A percentile compares a stretch with the other conserved stretches of the same genome.
Conservation (phyloP, 2,888 invertebrate species). For the Aleiodes testaceus region DNA sequence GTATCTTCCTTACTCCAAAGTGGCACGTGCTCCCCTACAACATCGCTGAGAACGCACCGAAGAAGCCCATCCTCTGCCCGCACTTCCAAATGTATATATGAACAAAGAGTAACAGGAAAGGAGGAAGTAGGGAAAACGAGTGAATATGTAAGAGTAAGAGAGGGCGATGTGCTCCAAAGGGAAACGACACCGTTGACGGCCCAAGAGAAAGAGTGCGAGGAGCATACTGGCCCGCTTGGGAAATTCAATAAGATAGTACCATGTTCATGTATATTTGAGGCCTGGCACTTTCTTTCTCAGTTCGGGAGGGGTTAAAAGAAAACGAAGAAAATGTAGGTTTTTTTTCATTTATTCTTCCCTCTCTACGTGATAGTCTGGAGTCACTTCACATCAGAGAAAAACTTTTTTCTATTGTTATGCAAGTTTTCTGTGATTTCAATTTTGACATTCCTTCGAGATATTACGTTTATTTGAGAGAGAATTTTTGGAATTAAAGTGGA, state of each 20-base stretch:
- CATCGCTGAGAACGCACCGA: conserved; percentile 1
- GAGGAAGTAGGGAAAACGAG: conserved; percentile 16
- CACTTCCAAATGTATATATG: background rate
- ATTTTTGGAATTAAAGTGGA: too few species aligned
- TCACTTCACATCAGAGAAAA: too few species aligned
- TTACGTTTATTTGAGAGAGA: too few species aligned
- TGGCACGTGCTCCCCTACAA: conserved; percentile 7
- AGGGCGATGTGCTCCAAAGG: conserved; percentile 42
- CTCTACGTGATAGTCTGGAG: conserved; percentile 21
- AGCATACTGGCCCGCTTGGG: conserved; percentile 62
- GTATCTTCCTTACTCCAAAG: conserved; percentile 11
- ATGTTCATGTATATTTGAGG: conserved; percentile 67
- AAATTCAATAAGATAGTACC: conserved; percentile 66
- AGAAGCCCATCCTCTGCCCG: too few species aligned
- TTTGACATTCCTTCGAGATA: too few species aligned
- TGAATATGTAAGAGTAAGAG: conserved; percentile 34
- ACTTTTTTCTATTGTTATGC: too few species aligned
- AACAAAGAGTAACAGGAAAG: conserved; percentile 24
- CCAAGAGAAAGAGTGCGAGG: conserved; percentile 16
- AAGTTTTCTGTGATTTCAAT: too few species aligned
- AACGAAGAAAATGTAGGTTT: conserved; percentile 44
- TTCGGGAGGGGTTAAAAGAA: conserved; percentile 8
- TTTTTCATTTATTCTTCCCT: conserved; percentile 31
- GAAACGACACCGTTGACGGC: conserved; percentile 57
- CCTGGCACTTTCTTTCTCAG: conserved; percentile 35